These are phyloP conservation scores for Bambusicola thoracicus DNA, from an alignment of 2,113 vertebrate species.

Conservation along the genomic window DNA sequence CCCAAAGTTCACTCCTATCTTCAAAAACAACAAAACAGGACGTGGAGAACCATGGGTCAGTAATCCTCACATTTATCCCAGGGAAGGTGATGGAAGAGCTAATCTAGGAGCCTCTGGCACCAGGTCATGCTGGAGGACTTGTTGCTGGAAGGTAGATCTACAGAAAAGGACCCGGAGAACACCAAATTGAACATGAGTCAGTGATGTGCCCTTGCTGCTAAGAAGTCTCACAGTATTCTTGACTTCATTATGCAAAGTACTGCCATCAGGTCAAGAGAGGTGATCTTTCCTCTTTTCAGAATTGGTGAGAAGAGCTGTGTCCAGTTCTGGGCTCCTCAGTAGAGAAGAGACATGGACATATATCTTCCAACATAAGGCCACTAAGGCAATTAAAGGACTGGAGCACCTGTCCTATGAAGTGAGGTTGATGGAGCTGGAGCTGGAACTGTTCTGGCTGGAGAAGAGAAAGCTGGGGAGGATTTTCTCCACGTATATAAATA, in stretches of 20 bases:
- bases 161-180: not conserved
- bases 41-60: not conserved
- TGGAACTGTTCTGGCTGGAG: not conserved
- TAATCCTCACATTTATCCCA: not conserved
- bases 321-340: too few species aligned
- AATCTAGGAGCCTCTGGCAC: not conserved
- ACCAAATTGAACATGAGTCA: not conserved
- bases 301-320: too few species aligned
- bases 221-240: not conserved
- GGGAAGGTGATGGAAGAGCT: not conserved
- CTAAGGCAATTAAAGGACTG: too few species aligned
- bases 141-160: not conserved
- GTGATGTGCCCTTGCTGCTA: not conserved
- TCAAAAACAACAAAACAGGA: too few species aligned
- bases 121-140: not conserved
- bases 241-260: too few species aligned
- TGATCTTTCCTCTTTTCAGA: too few species aligned
- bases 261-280: too few species aligned
- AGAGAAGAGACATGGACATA: too few species aligned
- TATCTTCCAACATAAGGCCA: too few species aligned
- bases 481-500: not conserved
- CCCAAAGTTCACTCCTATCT: not conserved
- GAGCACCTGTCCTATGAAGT: too few species aligned
- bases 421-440: not conserved
- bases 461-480: not conserved